Percentiles rank a stretch among this genome's conserved stretches.
phyloP scores from a whole-genome alignment of 2,113 vertebrate species.

The Phylloscopus trochiloides region DNA sequence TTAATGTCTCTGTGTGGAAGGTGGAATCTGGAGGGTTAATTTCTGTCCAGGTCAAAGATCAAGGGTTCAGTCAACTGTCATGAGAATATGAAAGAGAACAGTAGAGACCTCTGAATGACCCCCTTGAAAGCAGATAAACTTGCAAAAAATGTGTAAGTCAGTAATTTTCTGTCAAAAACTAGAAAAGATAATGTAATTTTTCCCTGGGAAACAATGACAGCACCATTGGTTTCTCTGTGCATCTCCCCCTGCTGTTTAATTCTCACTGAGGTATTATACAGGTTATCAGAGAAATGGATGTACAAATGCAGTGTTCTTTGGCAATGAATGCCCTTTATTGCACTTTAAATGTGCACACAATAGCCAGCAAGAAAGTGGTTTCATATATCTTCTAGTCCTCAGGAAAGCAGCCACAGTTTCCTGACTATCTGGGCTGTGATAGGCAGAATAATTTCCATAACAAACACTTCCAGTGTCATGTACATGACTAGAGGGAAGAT shows the following conservation, averaged over 20 bases:
- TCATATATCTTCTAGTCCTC: background rate
- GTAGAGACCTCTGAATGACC: conserved; percentile 36
- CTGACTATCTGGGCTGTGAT: background rate
- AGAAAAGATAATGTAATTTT: background rate
- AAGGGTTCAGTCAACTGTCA: conserved; percentile 80
- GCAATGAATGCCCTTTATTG: background rate
- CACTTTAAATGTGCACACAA: background rate
- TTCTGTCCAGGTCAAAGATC: conserved; percentile 77
- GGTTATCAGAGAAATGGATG: background rate
- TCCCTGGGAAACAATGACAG: background rate
- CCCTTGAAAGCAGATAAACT: conserved; percentile 5
- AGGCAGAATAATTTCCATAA: conserved; percentile 4
- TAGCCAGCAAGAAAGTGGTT: background rate
- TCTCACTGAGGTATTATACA: background rate
- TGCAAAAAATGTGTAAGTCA: conserved; percentile 9
- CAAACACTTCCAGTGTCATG: background rate
- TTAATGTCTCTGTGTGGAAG: background rate
- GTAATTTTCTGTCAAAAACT: conserved; percentile 14
- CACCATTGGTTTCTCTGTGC: background rate
- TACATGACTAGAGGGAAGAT: background rate
- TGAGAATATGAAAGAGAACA: conserved; percentile 50
- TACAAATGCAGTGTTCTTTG: background rate
- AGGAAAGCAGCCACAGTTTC: background rate
- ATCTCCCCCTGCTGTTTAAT: background rate
- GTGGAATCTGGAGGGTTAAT: conserved; percentile 45